Evolutionary conservation across 2,888 invertebrate genomes (phyloP), one percentile per base, ranked within the genome.

Genomic region (Therioaphis trifolii): DNA sequence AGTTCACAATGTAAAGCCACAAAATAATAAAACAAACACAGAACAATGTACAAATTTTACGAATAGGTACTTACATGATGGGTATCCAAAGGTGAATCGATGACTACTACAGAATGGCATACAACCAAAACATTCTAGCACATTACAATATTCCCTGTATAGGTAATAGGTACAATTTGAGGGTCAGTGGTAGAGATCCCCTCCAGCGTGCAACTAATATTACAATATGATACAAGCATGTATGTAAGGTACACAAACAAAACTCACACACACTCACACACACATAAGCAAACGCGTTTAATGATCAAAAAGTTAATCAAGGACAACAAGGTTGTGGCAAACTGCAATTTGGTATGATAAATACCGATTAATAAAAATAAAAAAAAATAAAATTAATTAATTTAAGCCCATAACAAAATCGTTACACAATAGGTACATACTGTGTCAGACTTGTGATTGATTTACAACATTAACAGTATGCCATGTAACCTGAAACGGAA

Each of bases 121-220:
- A 35, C 21, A 61, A 61, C 29, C 72, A 82, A 71, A 63, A 74
- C 63, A 82, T 35, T 82, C 71, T 80, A 68, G 11, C 66, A 3
- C 4, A 66, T 63, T 24, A 43, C 21, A 80, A 35, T 66, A 82
- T 52, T 71, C 1, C 4, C 35, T 5, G 35, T 35, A 35, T 35
- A 35, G 4, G 4, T 35, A 35, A 5, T 35, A 5, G 7, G 3
- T 43, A 78, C 24, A 3, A 52, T 0, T 40, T 52, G 72, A 72
- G 71, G 80, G 82, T 82, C 72, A 82, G 29, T 40, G 27, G 14
- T 52, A n/a, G n/a, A n/a, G 21, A 74, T 66, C 82, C 82, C 82
- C 74, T 74, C 82, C 72, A 74, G 63, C 29, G 27, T 52, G 63
- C 24, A 52, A 61, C n/a, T 72, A 80, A 55, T 18, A 61, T 21